phyloP scores from a whole-genome alignment of 2,888 invertebrate species.

The Timema podura region DNA sequence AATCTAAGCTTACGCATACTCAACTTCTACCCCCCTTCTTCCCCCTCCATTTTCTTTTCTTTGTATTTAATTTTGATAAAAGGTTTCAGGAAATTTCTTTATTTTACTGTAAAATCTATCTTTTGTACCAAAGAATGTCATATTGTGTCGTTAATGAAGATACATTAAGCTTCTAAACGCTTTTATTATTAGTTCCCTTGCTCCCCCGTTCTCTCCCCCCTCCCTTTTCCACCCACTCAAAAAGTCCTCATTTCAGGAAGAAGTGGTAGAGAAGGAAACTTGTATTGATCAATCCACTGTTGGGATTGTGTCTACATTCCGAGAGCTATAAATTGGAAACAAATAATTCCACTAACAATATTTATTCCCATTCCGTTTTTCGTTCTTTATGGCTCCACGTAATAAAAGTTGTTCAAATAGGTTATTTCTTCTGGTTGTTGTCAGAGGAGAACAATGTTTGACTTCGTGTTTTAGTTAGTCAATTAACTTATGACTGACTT shows the following conservation, averaged over 20 bases:
- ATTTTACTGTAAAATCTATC: conserved; percentile 14
- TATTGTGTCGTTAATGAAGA: conserved; percentile 16
- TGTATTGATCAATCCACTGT: too few relatives aligned
- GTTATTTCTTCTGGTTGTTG: too few relatives aligned
- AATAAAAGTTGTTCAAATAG: too few relatives aligned
- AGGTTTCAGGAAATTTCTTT: conserved; percentile 15
- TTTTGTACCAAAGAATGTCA: conserved; percentile 15
- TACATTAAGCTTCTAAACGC: conserved; percentile 17
- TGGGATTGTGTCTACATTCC: too few relatives aligned
- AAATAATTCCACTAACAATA: too few relatives aligned
- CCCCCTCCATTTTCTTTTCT: conserved; percentile 4
- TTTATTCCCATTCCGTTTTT: too few relatives aligned
- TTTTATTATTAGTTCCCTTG: conserved; percentile 14
- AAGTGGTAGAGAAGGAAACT: too few relatives aligned
- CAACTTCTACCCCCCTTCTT: conserved; percentile 4
- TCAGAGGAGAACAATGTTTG: too few relatives aligned
- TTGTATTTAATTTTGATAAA: conserved; percentile 16
- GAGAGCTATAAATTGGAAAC: too few relatives aligned
- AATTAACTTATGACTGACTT: too few relatives aligned
- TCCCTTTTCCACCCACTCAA: conserved; percentile 3
- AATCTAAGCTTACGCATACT: conserved; percentile 11
- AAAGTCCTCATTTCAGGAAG: conserved; percentile 9
- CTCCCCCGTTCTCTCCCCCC: background rate
- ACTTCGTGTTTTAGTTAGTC: too few relatives aligned
- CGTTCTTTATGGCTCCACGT: too few relatives aligned